Conservation (phyloP, 1,140 invertebrate genomes). For the Panulirus ornatus region DNA sequence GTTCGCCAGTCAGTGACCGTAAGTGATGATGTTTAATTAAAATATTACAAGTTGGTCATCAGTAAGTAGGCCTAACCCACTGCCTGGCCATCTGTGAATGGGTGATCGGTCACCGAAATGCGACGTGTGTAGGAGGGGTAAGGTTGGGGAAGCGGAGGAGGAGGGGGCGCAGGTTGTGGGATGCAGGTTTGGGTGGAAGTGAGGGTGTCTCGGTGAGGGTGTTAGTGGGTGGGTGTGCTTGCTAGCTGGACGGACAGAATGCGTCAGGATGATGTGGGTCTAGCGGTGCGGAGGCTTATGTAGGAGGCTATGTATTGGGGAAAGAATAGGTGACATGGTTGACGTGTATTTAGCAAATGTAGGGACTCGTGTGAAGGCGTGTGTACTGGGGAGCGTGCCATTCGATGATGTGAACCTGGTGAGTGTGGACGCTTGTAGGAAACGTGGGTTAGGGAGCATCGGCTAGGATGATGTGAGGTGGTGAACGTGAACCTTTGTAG, state of each 20-base stretch:
- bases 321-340: no score
- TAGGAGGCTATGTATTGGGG: no score
- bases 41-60: no score
- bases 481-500: no score
- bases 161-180: background rate
- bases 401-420: no score
- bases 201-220: background rate
- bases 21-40: slow-evolving; percentile 14
- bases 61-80: background rate
- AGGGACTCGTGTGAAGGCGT: no score
- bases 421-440: no score
- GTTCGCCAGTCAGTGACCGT: background rate
- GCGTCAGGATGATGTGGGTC: background rate
- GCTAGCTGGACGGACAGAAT: background rate
- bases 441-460: no score
- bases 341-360: no score
- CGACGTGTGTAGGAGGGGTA: background rate
- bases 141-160: background rate
- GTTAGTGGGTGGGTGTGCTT: background rate
- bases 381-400: no score
- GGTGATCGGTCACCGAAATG: background rate
- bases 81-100: background rate
- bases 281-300: no score
- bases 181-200: background rate
- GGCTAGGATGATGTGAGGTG: no score